These are phyloP conservation scores for Turritopsis dohrnii DNA, from an alignment of 30 jellyfish, hydroid and myxozoan species.

Conservation along the genomic window DNA sequence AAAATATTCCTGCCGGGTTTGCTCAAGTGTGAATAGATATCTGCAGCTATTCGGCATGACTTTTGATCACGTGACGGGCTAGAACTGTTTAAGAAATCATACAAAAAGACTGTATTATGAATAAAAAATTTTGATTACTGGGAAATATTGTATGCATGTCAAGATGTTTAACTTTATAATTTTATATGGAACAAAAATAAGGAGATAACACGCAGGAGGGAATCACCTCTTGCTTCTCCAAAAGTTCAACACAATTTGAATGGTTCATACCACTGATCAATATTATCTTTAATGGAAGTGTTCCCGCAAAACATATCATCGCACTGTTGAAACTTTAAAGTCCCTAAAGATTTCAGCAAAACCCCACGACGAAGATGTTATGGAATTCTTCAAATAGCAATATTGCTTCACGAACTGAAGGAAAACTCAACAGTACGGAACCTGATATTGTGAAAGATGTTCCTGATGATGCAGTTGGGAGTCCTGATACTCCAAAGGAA, in stretches of 20 bases:
- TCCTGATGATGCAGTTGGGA: constrained; percentile 38
- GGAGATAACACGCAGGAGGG: background rate
- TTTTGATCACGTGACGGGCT: background rate
- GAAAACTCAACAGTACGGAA: background rate
- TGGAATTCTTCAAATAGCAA: constrained; percentile 1
- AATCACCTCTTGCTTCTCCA: background rate
- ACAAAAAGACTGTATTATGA: background rate
- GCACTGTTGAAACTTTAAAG: background rate
- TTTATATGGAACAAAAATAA: background rate
- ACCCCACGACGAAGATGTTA: background rate
- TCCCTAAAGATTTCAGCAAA: background rate
- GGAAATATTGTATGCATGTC: background rate
- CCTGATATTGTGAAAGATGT: constrained; percentile 43
- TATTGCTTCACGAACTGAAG: constrained; percentile 3
- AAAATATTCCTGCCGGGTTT: background rate
- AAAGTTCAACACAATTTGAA: background rate
- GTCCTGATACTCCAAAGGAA: constrained; percentile 32
- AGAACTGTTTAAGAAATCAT: background rate
- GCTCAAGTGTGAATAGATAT: background rate
- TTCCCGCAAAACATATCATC: background rate
- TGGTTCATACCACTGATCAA: background rate
- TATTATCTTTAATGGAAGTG: background rate
- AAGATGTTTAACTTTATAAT: background rate
- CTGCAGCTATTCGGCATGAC: background rate
- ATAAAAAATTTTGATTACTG: background rate